Base-by-base conservation (phyloP, 1,140 invertebrate species). In the Drosophila teissieri region DNA sequence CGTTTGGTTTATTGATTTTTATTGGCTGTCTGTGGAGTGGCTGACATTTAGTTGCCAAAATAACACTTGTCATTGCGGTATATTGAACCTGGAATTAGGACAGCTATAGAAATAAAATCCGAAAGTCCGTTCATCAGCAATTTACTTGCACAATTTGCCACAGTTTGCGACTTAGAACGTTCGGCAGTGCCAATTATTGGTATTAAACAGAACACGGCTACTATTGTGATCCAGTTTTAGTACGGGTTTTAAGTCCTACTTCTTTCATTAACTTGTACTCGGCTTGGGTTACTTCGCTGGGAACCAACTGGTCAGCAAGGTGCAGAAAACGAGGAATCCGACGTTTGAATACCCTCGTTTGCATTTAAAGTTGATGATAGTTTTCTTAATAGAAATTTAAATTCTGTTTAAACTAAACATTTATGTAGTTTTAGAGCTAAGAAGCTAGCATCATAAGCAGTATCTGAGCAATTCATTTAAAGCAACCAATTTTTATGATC, bases 211-310 rank as follows among this genome's bases (percentile, higher is more conserved):
- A 83, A 82, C 74, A 68, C 68, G 42, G 57, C 68, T 73, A 46
- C 69, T 65, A 83, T 80, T 83, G 80, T 83, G 74, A 64, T 83
- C 69, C 54, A 78, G 74, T 78, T 78, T 74, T 63, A 64, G 75
- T 68, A 70, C 57, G 76, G 69, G 45, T 52, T 63, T 82, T 69
- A 49, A 74, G 72, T 34, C 68, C 24, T 51, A 63, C 76, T 73
- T 63, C 44, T 56, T 77, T 69, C 19, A 48, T 49, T 61, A 46
- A 78, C 55, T 57, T 74, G 42, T 46, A 48, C 57, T 73, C 54
- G 40, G 61, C 60, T 60, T 77, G 48, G 31, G 34, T 44, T 36
- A 15, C 46, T 27, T 8, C 27, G 7, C n/a, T 31, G 62, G n/a
- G 42, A 62, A 12, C 62, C 62, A 78, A 74, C 79, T 82, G 51